A percentile compares a stretch with the other conserved stretches of the same genome.
phyloP scores from a whole-genome alignment of 2,797 vertebrate species.

The Brachyrhaphis roseni region DNA sequence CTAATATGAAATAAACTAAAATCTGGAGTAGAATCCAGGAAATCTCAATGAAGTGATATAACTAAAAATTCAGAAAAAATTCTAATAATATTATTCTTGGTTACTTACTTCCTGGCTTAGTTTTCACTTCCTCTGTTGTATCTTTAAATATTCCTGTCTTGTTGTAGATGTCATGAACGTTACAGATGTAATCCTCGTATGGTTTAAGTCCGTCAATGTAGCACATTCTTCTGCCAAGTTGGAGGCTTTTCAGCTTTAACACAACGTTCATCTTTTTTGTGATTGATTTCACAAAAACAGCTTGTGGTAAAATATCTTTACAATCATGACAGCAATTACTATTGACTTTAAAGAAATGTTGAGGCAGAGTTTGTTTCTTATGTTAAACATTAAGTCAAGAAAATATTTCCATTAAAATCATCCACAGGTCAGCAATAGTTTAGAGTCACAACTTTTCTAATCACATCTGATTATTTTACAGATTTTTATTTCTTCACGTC shows the following conservation, averaged over 20 bases:
- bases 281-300: background rate
- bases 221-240: background rate
- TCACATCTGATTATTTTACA: no score
- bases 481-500: no score
- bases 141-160: no score
- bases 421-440: no score
- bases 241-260: background rate
- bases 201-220: fast-evolving
- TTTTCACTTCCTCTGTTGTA: fast-evolving
- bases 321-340: background rate
- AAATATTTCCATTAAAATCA: no score
- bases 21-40: background rate
- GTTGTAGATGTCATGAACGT: background rate
- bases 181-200: fast-evolving
- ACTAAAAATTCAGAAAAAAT: slow-evolving; percentile 16
- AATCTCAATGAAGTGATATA: background rate
- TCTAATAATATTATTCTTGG: background rate
- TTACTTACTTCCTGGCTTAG: fast-evolving
- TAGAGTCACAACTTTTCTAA: no score
- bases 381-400: no score
- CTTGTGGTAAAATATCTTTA: background rate
- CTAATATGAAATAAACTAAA: background rate
- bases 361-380: no score
- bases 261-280: background rate
- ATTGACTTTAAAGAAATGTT: background rate